Evolutionary conservation across 2,797 vertebrate species (phyloP).

Genomic region (Menidia menidia): DNA sequence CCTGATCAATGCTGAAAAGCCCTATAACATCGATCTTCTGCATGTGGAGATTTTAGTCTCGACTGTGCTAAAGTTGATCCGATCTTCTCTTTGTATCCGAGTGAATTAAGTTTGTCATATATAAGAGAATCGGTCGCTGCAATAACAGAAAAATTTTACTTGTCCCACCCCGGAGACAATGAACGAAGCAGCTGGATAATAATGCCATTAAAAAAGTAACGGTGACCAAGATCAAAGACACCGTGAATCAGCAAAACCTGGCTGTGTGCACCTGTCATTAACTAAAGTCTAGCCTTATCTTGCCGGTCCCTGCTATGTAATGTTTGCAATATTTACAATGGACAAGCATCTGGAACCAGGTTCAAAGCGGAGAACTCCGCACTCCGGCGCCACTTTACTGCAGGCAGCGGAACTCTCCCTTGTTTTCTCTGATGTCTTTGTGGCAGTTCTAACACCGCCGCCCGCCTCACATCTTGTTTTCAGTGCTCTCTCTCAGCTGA

Average conservation of each 20-base stretch:
- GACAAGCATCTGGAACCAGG: slow-evolving; percentile 67
- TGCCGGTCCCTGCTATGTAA: slow-evolving; percentile 29
- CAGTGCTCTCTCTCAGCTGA: slow-evolving; percentile 74
- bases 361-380: slow-evolving; percentile 57
- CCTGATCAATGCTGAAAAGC: slow-evolving; percentile 41
- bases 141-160: neutral
- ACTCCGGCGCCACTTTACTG: slow-evolving; percentile 42
- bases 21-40: slow-evolving; percentile 7
- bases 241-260: slow-evolving; percentile 24
- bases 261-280: slow-evolving; percentile 27
- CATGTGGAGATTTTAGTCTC: neutral
- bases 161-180: too few species aligned
- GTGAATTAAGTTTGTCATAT: neutral
- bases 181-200: slow-evolving; percentile 3
- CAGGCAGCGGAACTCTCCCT: slow-evolving; percentile 22
- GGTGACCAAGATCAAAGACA: slow-evolving; percentile 24
- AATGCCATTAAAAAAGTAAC: neutral
- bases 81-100: slow-evolving; percentile 10
- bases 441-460: slow-evolving; percentile 48
- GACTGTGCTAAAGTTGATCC: slow-evolving; percentile 1
- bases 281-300: slow-evolving; percentile 25
- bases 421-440: slow-evolving; percentile 51
- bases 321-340: slow-evolving; percentile 64
- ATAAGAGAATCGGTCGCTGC: neutral
- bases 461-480: slow-evolving; percentile 60